A percentile compares a stretch with the other conserved stretches of the same genome.
These are phyloP conservation scores for Pseudococcus viburni DNA, from an alignment of 2,888 invertebrate species.

Conservation along the genomic window DNA sequence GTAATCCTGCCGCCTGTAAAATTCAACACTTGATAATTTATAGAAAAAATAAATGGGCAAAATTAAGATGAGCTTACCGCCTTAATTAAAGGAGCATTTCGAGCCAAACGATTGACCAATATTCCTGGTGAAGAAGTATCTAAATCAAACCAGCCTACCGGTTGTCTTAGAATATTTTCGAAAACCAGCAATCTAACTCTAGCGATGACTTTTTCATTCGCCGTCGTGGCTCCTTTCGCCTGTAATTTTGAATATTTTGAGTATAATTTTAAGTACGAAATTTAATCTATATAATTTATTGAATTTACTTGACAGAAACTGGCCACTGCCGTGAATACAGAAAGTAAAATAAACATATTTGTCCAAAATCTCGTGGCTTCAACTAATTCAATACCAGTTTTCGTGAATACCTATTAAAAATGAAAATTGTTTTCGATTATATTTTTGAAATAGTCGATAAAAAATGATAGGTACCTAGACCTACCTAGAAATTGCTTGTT, in stretches of 20 bases:
- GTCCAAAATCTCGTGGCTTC: constrained; percentile 66
- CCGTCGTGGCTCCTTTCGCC: constrained; percentile 68
- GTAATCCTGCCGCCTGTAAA: constrained; percentile 71
- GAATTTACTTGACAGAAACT: constrained; percentile 71
- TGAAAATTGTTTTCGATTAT: too few species aligned
- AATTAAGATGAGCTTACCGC: constrained; percentile 68
- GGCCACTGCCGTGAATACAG: constrained; percentile 71
- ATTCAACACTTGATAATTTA: neutral
- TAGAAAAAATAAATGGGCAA: neutral
- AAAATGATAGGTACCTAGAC: too few species aligned
- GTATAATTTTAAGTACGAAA: neutral
- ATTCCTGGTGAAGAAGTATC: constrained; percentile 71
- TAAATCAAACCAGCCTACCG: constrained; percentile 72
- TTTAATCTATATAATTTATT: neutral
- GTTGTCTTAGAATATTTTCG: constrained; percentile 71
- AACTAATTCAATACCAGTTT: constrained; percentile 56
- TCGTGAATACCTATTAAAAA: constrained; percentile 62
- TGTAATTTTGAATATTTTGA: constrained; percentile 60
- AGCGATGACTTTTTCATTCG: constrained; percentile 70
- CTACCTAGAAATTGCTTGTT: neutral
- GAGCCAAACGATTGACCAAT: constrained; percentile 71
- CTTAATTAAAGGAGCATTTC: constrained; percentile 73
- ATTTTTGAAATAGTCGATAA: too few species aligned
- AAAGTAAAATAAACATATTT: constrained; percentile 73
- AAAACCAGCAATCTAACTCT: constrained; percentile 71